Evolutionary conservation across 2,113 vertebrate genomes (phyloP), one percentile per base, ranked within the genome.

Genomic region (Petrocephalus zakoni): DNA sequence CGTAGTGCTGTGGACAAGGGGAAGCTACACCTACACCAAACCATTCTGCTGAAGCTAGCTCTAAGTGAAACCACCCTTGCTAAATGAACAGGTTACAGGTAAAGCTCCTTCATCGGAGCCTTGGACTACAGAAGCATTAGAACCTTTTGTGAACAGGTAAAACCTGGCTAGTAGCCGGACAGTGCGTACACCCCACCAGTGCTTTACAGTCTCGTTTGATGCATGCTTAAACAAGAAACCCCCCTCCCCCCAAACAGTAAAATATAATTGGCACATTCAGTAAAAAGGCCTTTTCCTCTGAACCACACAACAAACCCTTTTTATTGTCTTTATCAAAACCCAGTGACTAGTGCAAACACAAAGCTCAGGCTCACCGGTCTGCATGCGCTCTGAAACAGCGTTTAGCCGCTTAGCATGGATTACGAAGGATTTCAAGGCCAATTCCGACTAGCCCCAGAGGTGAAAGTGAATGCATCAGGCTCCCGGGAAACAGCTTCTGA

Each of bases 1-100:
- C 93, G 92, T 46, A 85, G 81, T 93, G 93, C 42, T 37, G 25
- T 42, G 51, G 7, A 53, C 37, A 85, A 86, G 29, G 42, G 72
- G 25, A 89, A 86, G 49, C 51, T 61, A 46, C 5, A 22, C n/a
- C 25, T 52, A 64, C 82, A 55, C 52, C 82, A 61, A 61, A 88
- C 46, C 42, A 55, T 51, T 61, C 7, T n/a, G n/a, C 46, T 64
- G 64, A 61, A 6, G 15, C 81, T 84, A 72, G 13, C 56, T 21
- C 6, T 25, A 83, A 42, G 4, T 25, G 13, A 85, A 83, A 42
- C 15, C 25, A 56, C n/a, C 19, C 49, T 75, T 5, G 37, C 81
- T n/a, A 85, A 25, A 0, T 78, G 72, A 78, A 37, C 17, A 78
- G 29, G 72, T 42, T 19, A 42, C 4, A 78, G 11, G 37, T 42